A percentile compares a stretch with the other conserved stretches of the same genome.
phyloP scores from a whole-genome alignment of 2,888 invertebrate genomes.

The Tenthredo livida region DNA sequence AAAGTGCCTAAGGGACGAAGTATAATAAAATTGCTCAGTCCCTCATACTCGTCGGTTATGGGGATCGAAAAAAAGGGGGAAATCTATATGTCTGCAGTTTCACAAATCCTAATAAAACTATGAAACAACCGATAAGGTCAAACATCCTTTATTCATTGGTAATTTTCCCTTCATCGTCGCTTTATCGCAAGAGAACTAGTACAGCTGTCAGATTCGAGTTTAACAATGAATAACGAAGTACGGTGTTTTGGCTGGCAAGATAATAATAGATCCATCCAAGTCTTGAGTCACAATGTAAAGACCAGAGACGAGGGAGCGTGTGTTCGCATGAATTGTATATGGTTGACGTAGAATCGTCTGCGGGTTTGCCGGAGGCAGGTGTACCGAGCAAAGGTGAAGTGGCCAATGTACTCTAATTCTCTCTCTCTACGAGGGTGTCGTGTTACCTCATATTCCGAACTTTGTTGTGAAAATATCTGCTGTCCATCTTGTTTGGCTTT shows the following conservation, averaged over 20 bases:
- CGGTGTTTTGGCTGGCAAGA: neutral
- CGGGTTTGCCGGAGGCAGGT: constrained; percentile 8
- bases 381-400: constrained; percentile 37
- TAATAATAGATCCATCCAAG: constrained; percentile 29
- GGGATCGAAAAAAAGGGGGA: neutral
- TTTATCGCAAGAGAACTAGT: neutral
- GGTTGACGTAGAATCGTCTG: constrained; percentile 29
- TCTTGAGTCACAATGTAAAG: constrained; percentile 22
- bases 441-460: neutral
- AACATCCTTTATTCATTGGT: neutral
- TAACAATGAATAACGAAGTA: constrained; percentile 20
- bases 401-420: constrained; percentile 31
- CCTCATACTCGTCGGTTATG: neutral
- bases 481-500: constrained; percentile 41
- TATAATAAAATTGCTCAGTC: neutral
- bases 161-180: constrained; percentile 10
- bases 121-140: neutral
- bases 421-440: neutral
- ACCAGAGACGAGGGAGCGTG: neutral
- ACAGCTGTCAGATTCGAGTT: neutral
- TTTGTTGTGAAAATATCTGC: constrained; percentile 44
- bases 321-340: neutral
- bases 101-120: neutral
- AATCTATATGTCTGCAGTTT: neutral
- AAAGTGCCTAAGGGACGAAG: neutral